Percentiles rank a stretch among this genome's conserved stretches.
Evolutionary conservation across 2,113 vertebrate genomes (phyloP).

Genomic region (Stigmatopora argus): DNA sequence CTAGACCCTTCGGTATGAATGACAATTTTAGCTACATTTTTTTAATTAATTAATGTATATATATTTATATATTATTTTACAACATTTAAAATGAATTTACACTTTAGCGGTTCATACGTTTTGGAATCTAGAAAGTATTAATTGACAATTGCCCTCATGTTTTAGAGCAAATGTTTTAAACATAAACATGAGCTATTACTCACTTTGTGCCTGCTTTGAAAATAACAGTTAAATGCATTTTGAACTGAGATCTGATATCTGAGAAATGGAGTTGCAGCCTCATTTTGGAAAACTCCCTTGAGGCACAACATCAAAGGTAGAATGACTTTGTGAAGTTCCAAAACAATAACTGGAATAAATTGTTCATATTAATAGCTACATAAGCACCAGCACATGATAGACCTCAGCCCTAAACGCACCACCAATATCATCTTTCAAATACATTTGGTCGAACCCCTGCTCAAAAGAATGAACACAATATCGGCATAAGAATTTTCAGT

Average conservation of each 20-base stretch:
- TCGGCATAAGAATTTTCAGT: no score
- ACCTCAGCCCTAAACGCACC: not conserved
- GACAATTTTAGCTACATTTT: not conserved
- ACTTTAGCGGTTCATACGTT: not conserved
- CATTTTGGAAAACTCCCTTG: not conserved
- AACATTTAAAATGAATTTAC: not conserved
- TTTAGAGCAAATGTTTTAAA: no score
- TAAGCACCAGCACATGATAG: not conserved
- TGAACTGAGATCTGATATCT: not conserved
- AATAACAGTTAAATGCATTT: no score
- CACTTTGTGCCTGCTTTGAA: no score
- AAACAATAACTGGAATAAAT: not conserved
- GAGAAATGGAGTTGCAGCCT: not conserved
- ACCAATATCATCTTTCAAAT: no score
- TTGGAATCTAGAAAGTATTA: no score
- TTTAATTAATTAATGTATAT: no score
- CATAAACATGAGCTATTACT: no score
- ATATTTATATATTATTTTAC: no score
- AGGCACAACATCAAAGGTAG: not conserved
- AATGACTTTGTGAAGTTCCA: not conserved
- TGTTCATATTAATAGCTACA: not conserved
- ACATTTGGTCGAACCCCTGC: no score
- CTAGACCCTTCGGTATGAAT: conserved; percentile 86
- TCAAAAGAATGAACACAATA: no score
- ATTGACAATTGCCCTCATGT: no score